Base-by-base conservation (phyloP, 2,797 vertebrate genomes). In the Heteromormyrus szaboi region DNA sequence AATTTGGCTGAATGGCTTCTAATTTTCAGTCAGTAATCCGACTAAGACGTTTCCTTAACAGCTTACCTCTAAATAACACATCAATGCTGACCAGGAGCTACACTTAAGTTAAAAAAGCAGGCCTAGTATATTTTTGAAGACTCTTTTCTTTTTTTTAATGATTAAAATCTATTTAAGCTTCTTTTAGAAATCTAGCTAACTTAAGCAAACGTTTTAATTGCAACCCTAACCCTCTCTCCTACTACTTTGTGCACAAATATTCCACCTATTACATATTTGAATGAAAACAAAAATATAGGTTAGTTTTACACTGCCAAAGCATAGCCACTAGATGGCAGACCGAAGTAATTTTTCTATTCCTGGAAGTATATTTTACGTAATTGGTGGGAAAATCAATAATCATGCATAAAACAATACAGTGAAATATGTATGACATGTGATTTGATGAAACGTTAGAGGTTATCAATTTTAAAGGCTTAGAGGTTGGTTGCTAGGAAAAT, bases 251-350 rank as follows among this genome's bases (percentile, higher is more conserved):
- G 7, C 41, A 81, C 41, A 81, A 81, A 81, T 81, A 81, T 81
- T 46, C 41, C 41, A 81, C 2, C 19, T 11, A 81, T 81, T 81
- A 46, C 33, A 2, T n/a, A n/a, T 46, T 19, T 46, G 76, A 81
- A 46, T n/a, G 19, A n/a, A 81, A 81, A 81, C 17, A 22, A 46
- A 44, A 81, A 46, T n/a, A 81, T n/a, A 81, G 7, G 19, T 81
- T 46, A 22, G 41, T n/a, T 81, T 46, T n/a, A 44, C 37, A 46
- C 19, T 81, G 41, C 6, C 41, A 33, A 46, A 44, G 8, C 6
- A 33, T 85, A 85, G n/a, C 84, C 84, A 85, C 84, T 85, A 85
- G 84, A 50, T 53, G 84, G 84, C 48, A 85, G 84, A 85, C 19
- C 14, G 50, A 53, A 85, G 50, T 54, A 29, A 53, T 33, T 53